These are phyloP conservation scores for Drosophila kokeensis DNA, from an alignment of 2,888 invertebrate species.

Conservation along the genomic window DNA sequence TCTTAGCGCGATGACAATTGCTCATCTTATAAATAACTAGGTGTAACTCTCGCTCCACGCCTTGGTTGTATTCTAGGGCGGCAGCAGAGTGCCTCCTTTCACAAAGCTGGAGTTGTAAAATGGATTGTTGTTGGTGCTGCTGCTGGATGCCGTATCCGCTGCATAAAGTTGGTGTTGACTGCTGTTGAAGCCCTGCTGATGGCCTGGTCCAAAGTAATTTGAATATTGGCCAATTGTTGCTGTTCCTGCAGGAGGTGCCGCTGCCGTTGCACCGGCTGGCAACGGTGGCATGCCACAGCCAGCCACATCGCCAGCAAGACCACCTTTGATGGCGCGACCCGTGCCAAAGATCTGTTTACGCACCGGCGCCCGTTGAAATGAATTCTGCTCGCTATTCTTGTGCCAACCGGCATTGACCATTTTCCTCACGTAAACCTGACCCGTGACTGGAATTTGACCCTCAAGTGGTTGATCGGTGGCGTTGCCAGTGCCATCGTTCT, in stretches of 20 bases:
- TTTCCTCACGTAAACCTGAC: slow-evolving; percentile 63
- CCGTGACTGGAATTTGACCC: slow-evolving; percentile 13
- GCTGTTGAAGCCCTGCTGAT: slow-evolving; percentile 7
- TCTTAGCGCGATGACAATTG: slow-evolving; percentile 34
- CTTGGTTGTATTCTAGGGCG: slow-evolving; percentile 52
- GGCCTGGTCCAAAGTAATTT: slow-evolving; percentile 34
- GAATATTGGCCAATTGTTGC: slow-evolving; percentile 34
- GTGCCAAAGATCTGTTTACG: slow-evolving; percentile 51
- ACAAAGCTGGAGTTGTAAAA: slow-evolving; percentile 58
- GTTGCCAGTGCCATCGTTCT: not conserved
- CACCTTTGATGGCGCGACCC: slow-evolving; percentile 71
- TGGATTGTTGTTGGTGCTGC: slow-evolving; percentile 28
- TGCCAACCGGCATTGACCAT: slow-evolving; percentile 44
- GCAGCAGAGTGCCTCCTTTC: slow-evolving; percentile 53
- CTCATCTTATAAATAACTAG: slow-evolving; percentile 31
- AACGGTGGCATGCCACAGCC: slow-evolving; percentile 12
- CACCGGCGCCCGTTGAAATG: slow-evolving; percentile 23
- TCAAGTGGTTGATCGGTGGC: not conserved
- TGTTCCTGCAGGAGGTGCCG: slow-evolving; percentile 1
- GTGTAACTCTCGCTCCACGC: slow-evolving; percentile 44
- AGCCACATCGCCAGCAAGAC: slow-evolving; percentile 25
- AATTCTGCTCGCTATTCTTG: slow-evolving; percentile 24
- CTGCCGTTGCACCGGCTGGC: slow-evolving; percentile 21
- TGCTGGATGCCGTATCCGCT: slow-evolving; percentile 10
- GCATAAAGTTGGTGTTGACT: slow-evolving; percentile 32